Evolutionary conservation across 2,113 vertebrate genomes (phyloP), one percentile per base, ranked within the genome.

Genomic region (Chinchilla lanigera): DNA sequence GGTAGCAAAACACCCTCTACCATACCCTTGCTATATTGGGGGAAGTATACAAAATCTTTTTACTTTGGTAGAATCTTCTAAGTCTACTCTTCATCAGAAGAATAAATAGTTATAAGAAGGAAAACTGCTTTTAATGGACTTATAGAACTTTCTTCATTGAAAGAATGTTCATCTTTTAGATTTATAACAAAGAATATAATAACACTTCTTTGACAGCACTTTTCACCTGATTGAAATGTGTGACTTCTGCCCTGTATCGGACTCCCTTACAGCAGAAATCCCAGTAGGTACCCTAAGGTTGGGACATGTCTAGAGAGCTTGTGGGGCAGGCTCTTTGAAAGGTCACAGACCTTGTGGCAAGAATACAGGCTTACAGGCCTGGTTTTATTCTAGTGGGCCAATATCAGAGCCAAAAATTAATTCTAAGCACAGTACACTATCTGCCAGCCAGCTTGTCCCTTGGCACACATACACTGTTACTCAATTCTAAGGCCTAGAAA

Each of bases 111-210:
- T 20, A 16, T 20, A 96, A 28, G 58, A 87, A 77, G 54, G 56
- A 47, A 92, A 87, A 65, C 9, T 30, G 38, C 13, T 89, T 92
- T 86, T 75, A 71, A 89, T 94, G 41, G 44, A 60, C 13, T 38
- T 92, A 26, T 3, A 73, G 35, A 58, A 69, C 41, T 85, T 93
- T 65, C 30, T 90, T 92, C 71, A 30, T 89, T 88, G 67, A 2
- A 94, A 65, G 86, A 96, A 73, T 86, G 30, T 81, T 67, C 17
- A 13, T 82, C 26, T 92, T 73, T 86, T 84, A 71, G 47, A 69
- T 81, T 81, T 86, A 58, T 85, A 69, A 50, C 35, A 86, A 75
- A 47, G 44, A 85, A 30, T 92, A 1, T 67, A 94, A 1, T 67
- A 94, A 65, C 4, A 50, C 19, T 16, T 61, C 61, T 52, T 84